phyloP scores from a whole-genome alignment of 2,113 vertebrate genomes.

The Psephotus haematonotus region DNA sequence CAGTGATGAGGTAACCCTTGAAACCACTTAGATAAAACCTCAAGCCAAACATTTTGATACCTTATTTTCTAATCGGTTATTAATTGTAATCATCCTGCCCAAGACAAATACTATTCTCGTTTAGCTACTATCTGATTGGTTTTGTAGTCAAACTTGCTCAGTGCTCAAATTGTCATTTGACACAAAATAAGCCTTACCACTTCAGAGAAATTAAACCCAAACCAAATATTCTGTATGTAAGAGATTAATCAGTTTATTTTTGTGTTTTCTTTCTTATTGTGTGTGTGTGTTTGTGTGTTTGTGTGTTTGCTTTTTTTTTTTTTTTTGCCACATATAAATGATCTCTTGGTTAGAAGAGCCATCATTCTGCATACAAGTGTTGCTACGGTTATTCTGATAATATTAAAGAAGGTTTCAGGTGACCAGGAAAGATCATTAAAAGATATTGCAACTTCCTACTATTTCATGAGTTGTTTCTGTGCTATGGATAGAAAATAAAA shows the following conservation, averaged over 20 bases:
- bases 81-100: background rate
- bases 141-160: background rate
- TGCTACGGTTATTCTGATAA: background rate
- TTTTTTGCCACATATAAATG: background rate
- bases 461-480: background rate
- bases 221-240: background rate
- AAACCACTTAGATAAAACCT: background rate
- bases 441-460: background rate
- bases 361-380: background rate
- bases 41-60: background rate
- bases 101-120: background rate
- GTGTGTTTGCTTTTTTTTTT: background rate
- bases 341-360: background rate
- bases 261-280: background rate
- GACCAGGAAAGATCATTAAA: background rate
- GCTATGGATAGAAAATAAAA: background rate
- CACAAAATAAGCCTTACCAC: background rate
- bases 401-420: background rate
- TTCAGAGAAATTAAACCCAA: background rate
- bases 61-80: background rate
- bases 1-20: background rate
- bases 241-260: background rate
- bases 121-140: background rate
- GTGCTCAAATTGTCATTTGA: background rate
- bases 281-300: rapidly evolving